Conservation (phyloP, 2,888 invertebrate species). For the Parnassius smintheus region DNA sequence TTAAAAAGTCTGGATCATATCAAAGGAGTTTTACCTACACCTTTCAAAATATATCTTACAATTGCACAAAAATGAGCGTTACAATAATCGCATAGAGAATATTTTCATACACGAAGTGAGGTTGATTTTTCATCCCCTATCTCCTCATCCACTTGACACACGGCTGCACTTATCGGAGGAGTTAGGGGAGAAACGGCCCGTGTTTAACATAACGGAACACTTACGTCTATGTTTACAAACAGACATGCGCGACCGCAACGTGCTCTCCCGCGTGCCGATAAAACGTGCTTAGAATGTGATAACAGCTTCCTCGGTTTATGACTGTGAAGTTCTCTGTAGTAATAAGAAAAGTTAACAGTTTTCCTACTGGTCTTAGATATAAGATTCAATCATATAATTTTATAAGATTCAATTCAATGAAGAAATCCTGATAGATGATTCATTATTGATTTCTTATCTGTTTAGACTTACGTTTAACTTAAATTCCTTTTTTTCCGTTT, state of each 20-base stretch:
- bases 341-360: too few species aligned
- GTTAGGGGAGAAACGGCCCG: constrained; percentile 7
- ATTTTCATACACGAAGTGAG: neutral
- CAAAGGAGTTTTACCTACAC: constrained; percentile 8
- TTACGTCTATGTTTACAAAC: constrained; percentile 26
- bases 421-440: too few species aligned
- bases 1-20: constrained; percentile 12
- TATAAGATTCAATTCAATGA: too few species aligned
- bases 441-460: too few species aligned
- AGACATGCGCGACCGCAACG: constrained; percentile 22
- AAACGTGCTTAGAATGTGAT: constrained; percentile 24
- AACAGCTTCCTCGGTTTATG: neutral
- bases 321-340: neutral
- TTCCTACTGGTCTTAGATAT: too few species aligned
- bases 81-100: neutral
- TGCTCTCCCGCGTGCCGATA: constrained; percentile 22
- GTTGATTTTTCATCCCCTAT: constrained; percentile 1
- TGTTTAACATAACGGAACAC: constrained; percentile 16
- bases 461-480: too few species aligned
- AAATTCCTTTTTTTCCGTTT: too few species aligned
- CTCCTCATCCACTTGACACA: neutral
- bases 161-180: constrained; percentile 14
- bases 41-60: neutral
- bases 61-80: constrained; percentile 5
- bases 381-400: too few species aligned